These are phyloP conservation scores for Oryzias celebensis DNA, from an alignment of 2,113 vertebrate species.

Conservation along the genomic window DNA sequence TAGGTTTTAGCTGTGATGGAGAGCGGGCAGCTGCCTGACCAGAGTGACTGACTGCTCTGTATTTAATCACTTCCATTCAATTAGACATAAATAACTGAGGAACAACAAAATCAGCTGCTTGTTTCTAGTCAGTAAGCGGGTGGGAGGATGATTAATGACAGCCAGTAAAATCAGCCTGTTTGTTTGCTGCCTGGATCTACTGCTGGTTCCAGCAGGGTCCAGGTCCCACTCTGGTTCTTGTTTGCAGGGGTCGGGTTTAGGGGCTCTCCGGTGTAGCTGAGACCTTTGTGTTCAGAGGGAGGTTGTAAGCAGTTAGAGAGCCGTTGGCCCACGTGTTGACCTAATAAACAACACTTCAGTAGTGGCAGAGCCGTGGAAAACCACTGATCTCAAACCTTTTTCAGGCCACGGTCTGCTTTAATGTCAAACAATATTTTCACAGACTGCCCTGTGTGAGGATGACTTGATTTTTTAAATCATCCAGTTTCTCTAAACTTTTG, in stretches of 20 bases:
- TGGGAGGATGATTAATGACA: not conserved
- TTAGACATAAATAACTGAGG: slow-evolving; percentile 7
- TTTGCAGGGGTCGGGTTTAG: not conserved
- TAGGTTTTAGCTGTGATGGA: not conserved
- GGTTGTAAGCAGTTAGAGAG: no score
- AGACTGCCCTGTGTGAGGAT: no score
- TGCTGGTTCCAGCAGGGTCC: no score
- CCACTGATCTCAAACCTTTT: no score
- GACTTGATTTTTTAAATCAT: no score
- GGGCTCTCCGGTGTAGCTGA: not conserved
- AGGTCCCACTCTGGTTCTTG: not conserved
- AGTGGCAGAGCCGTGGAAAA: no score
- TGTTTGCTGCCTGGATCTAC: not conserved
- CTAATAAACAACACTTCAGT: no score
- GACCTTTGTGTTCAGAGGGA: not conserved
- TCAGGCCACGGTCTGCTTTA: no score
- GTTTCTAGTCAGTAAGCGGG: not conserved
- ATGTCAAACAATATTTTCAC: no score
- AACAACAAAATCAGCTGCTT: slow-evolving; percentile 3
- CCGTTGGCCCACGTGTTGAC: no score
- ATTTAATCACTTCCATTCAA: slow-evolving; percentile 11
- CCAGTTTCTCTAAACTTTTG: no score
- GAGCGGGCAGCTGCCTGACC: slow-evolving; percentile 13
- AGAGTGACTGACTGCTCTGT: slow-evolving; percentile 4
- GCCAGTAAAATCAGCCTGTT: not conserved